Conservation (phyloP, 2,797 vertebrate species). For the Mionectes olivaceus region DNA sequence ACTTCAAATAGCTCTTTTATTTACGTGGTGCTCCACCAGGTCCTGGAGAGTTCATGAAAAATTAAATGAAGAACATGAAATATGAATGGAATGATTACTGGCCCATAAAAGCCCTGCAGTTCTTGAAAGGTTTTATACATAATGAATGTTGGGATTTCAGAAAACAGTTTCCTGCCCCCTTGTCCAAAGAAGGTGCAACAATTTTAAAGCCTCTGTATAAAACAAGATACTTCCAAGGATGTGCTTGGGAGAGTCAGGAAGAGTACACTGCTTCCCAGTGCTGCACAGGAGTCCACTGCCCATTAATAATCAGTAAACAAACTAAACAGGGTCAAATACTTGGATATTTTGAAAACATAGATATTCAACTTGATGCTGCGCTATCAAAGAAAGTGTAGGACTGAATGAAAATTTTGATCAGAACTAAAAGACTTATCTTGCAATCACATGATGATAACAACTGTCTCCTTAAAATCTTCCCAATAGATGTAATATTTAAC, state of each 20-base stretch:
- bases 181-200: background rate
- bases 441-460: background rate
- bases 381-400: background rate
- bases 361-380: background rate
- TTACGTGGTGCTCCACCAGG: background rate
- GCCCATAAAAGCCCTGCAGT: background rate
- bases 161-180: background rate
- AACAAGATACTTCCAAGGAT: background rate
- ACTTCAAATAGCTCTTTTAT: constrained; percentile 25
- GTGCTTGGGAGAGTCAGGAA: background rate
- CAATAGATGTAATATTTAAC: background rate
- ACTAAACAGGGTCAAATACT: background rate
- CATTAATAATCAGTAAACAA: background rate
- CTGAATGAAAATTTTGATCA: background rate
- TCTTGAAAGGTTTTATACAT: background rate
- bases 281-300: background rate
- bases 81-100: constrained; percentile 36
- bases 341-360: background rate
- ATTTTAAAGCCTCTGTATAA: background rate
- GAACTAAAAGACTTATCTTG: background rate
- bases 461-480: background rate
- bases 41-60: constrained; percentile 49
- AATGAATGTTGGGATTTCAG: background rate
- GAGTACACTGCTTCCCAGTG: background rate
- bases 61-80: constrained; percentile 54